Conservation (phyloP, 2,797 vertebrate genomes). For the Centroberyx gerrardi region DNA sequence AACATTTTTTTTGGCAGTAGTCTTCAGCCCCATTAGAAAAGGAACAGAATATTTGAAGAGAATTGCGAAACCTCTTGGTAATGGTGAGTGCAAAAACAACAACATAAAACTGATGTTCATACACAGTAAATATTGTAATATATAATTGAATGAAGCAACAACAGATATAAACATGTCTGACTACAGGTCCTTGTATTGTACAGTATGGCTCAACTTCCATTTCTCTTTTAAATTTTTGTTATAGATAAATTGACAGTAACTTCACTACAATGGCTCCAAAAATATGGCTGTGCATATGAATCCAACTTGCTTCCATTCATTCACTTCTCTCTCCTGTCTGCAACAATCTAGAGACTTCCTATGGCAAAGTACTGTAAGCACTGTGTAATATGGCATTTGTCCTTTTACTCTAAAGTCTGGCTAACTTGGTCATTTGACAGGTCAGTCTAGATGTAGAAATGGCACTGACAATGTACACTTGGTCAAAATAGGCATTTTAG, state of each 20-base stretch:
- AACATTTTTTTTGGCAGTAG: conserved; percentile 23
- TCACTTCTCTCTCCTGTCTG: background rate
- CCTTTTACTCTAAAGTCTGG: background rate
- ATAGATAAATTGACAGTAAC: conserved; percentile 6
- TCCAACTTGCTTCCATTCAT: background rate
- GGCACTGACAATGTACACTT: conserved; percentile 24
- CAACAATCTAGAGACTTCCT: background rate
- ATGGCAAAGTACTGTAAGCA: background rate
- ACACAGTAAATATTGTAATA: conserved; percentile 32
- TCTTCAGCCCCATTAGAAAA: conserved; percentile 41
- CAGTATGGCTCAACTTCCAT: conserved; percentile 73
- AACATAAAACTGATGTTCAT: conserved; percentile 23
- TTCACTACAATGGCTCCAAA: conserved; percentile 22
- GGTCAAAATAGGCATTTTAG: conserved; percentile 12
- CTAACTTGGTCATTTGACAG: background rate
- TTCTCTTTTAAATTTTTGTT: conserved; percentile 32
- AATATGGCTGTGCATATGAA: conserved; percentile 23
- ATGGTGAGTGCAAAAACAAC: conserved; percentile 46
- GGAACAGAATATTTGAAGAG: conserved; percentile 18
- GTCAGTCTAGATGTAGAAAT: no score
- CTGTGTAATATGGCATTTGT: background rate
- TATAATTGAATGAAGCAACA: conserved; percentile 57
- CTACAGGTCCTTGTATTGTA: conserved; percentile 48
- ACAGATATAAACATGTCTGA: conserved; percentile 51
- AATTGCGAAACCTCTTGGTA: conserved; percentile 36